Percentiles rank a stretch among this genome's conserved stretches.
These are phyloP conservation scores for Seriola rivoliana DNA, from an alignment of 2,113 vertebrate genomes.

Conservation along the genomic window DNA sequence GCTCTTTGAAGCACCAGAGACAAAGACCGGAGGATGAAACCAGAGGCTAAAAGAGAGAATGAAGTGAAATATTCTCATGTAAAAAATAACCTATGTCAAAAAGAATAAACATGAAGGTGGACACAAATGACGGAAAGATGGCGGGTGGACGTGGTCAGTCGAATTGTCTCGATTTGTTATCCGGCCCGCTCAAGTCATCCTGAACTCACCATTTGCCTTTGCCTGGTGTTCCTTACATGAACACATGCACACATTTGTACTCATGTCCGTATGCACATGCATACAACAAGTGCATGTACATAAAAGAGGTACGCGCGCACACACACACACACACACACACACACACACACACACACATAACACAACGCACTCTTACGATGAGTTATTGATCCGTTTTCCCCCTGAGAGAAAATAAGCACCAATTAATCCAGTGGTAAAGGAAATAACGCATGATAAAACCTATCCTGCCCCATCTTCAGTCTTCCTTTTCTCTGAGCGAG, in stretches of 20 bases:
- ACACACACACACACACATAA: conserved; percentile 27
- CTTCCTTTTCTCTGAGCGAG: conserved; percentile 65
- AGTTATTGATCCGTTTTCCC: conserved; percentile 75
- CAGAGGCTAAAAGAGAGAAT: conserved; percentile 36
- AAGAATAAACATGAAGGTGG: conserved; percentile 52
- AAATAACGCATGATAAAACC: conserved; percentile 59
- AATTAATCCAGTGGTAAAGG: conserved; percentile 74
- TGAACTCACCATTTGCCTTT: conserved; percentile 71
- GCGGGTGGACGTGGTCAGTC: conserved; percentile 41
- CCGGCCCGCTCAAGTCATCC: conserved; percentile 54
- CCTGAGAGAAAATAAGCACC: conserved; percentile 48
- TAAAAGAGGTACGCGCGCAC: conserved; percentile 40
- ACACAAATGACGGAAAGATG: conserved; percentile 62
- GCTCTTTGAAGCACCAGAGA: conserved; percentile 56
- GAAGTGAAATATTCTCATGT: conserved; percentile 29
- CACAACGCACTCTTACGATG: conserved; percentile 57
- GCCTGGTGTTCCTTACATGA: conserved; percentile 51
- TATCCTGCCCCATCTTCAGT: conserved; percentile 70
- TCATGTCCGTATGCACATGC: conserved; percentile 47
- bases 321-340: conserved; percentile 25
- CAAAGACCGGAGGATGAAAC: conserved; percentile 66
- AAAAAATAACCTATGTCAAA: conserved; percentile 9
- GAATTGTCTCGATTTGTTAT: conserved; percentile 49
- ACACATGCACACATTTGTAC: conserved; percentile 37
- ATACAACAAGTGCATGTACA: conserved; percentile 66